A percentile compares a stretch with the other conserved stretches of the same genome.
phyloP scores from a whole-genome alignment of 2,888 invertebrate genomes.

The Strigamia crassipes region DNA sequence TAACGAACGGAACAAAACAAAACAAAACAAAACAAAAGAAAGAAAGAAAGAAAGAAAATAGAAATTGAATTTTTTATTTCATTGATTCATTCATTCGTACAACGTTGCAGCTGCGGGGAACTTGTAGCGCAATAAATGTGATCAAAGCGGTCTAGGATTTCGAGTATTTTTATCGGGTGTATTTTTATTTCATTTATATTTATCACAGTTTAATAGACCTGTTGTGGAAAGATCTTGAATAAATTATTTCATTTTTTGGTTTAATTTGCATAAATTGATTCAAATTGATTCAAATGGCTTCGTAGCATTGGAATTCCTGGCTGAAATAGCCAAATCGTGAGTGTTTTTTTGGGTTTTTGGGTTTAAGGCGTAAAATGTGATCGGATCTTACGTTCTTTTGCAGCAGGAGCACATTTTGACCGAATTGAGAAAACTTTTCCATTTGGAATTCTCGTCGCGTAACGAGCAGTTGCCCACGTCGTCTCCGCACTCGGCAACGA shows the following conservation, averaged over 20 bases:
- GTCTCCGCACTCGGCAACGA: constrained; percentile 67
- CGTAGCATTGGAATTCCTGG: neutral
- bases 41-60: neutral
- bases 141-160: neutral
- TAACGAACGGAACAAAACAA: too few relatives aligned
- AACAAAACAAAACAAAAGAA: too few relatives aligned
- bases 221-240: neutral
- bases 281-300: neutral
- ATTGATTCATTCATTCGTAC: neutral
- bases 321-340: neutral
- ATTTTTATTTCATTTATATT: too few relatives aligned
- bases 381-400: neutral
- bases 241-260: neutral
- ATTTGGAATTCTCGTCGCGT: constrained; percentile 54
- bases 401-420: constrained; percentile 10
- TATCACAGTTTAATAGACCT: neutral
- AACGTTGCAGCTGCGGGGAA: neutral
- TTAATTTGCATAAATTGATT: neutral
- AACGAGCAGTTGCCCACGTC: constrained; percentile 60
- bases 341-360: neutral
- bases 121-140: neutral
- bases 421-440: neutral
- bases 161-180: neutral
- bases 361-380: neutral
- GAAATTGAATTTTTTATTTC: neutral